Evolutionary conservation across 1,140 invertebrate species (phyloP).

Genomic region (Neodiprion fabricii): DNA sequence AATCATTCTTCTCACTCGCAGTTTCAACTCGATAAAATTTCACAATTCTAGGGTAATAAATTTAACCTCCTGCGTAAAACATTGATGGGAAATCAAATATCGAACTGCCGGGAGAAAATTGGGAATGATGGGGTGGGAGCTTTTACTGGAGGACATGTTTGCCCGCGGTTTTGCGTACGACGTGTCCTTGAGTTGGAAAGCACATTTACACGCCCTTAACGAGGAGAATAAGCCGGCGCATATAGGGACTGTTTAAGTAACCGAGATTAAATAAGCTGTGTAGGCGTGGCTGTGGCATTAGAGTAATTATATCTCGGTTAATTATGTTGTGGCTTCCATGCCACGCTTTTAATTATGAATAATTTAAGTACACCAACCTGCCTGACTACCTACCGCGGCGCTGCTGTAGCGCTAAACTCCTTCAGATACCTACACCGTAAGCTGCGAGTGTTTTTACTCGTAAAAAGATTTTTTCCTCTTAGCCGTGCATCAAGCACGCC

Average conservation of each 20-base stretch:
- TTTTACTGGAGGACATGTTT: too few relatives aligned
- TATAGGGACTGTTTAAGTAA: slow-evolving; percentile 17
- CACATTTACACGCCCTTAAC: neutral
- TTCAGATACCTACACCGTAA: neutral
- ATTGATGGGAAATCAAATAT: too few relatives aligned
- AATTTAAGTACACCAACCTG: neutral
- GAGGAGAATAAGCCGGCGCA: neutral
- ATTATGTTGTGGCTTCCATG: slow-evolving; percentile 28
- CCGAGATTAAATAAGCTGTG: slow-evolving; percentile 23
- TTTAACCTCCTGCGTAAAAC: too few relatives aligned
- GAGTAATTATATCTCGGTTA: slow-evolving; percentile 45
- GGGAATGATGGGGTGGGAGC: too few relatives aligned
- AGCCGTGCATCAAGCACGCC: too few relatives aligned
- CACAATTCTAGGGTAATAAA: too few relatives aligned
- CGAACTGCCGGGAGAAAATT: too few relatives aligned
- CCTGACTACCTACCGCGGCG: neutral
- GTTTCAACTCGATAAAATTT: too few relatives aligned
- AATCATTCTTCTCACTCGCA: too few relatives aligned
- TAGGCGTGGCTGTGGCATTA: slow-evolving; percentile 29
- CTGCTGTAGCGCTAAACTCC: neutral
- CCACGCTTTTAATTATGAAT: slow-evolving; percentile 5
- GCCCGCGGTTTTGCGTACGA: too few relatives aligned
- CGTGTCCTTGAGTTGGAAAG: neutral
- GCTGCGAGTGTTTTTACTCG: too few relatives aligned
- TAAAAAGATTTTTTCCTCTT: too few relatives aligned